Percentiles rank a stretch among this genome's conserved stretches.
These are phyloP conservation scores for Tridacna gigas DNA, from an alignment of 2,888 invertebrate genomes.

Conservation along the genomic window DNA sequence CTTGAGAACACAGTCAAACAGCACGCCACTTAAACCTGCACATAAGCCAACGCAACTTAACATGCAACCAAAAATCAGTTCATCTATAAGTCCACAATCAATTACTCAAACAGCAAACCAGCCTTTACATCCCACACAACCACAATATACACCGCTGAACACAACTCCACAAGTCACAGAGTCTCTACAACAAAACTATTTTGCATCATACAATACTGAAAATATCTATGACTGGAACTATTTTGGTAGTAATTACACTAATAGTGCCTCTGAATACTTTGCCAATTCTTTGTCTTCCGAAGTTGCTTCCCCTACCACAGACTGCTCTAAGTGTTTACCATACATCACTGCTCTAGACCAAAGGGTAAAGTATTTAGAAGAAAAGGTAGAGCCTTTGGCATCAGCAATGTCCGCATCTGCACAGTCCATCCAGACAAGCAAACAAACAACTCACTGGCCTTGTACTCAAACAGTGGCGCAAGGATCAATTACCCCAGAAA, in stretches of 20 bases:
- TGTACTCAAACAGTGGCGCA: too few species aligned
- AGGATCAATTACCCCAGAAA: too few species aligned
- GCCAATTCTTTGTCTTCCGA: neutral
- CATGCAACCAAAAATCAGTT: neutral
- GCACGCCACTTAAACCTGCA: neutral
- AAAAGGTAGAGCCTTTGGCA: neutral
- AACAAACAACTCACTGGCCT: too few species aligned
- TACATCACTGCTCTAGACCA: neutral
- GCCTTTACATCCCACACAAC: too few species aligned
- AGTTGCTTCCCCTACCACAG: neutral
- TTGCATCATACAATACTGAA: too few species aligned
- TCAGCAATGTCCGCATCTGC: too few species aligned
- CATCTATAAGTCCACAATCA: too few species aligned
- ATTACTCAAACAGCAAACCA: too few species aligned
- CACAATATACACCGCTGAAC: too few species aligned
- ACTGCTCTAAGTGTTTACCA: neutral
- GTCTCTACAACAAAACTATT: too few species aligned
- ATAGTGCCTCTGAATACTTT: constrained; percentile 10
- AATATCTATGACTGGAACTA: constrained; percentile 2
- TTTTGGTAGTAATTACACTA: neutral
- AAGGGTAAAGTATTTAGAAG: neutral
- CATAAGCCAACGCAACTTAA: neutral
- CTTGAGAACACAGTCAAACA: neutral
- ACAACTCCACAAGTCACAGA: too few species aligned
- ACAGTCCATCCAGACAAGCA: too few species aligned